Conservation (phyloP, 2,888 invertebrate genomes). For the Cryptocheilus praepositus region DNA sequence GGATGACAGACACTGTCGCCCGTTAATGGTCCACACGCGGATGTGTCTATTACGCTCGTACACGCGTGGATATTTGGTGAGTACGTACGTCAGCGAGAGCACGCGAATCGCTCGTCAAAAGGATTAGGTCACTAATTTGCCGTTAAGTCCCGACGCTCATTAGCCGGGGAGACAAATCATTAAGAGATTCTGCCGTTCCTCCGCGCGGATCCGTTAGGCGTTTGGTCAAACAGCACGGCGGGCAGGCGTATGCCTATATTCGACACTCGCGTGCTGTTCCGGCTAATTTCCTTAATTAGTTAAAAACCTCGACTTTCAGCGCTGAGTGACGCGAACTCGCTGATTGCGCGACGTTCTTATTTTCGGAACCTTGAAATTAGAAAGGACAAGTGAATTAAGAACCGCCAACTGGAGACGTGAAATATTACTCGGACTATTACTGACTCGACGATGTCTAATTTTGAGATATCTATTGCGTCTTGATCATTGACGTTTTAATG, state of each 20-base stretch:
- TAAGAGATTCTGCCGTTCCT: constrained; percentile 27
- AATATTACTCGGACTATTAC: too few relatives aligned
- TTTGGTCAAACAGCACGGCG: constrained; percentile 17
- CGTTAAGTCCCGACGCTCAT: constrained; percentile 54
- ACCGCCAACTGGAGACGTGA: too few relatives aligned
- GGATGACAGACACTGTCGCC: constrained; percentile 42
- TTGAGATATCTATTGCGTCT: too few relatives aligned
- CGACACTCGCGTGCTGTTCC: constrained; percentile 4
- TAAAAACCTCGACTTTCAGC: neutral
- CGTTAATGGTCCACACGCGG: constrained; percentile 28
- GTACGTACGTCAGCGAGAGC: constrained; percentile 36
- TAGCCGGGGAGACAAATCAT: constrained; percentile 52
- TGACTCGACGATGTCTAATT: too few relatives aligned
- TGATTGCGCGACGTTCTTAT: too few relatives aligned
- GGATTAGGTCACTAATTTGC: constrained; percentile 56
- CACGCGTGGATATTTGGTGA: constrained; percentile 34
- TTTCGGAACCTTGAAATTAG: neutral
- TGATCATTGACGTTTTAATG: too few relatives aligned
- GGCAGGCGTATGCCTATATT: neutral
- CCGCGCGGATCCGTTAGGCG: constrained; percentile 43
- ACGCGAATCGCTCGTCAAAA: constrained; percentile 56
- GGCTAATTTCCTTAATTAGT: constrained; percentile 5
- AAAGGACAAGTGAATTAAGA: neutral
- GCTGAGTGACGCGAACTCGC: neutral
- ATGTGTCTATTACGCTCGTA: constrained; percentile 42